Conservation (phyloP, 1,140 invertebrate species). For the Panagrolaimus sp. region DNA sequence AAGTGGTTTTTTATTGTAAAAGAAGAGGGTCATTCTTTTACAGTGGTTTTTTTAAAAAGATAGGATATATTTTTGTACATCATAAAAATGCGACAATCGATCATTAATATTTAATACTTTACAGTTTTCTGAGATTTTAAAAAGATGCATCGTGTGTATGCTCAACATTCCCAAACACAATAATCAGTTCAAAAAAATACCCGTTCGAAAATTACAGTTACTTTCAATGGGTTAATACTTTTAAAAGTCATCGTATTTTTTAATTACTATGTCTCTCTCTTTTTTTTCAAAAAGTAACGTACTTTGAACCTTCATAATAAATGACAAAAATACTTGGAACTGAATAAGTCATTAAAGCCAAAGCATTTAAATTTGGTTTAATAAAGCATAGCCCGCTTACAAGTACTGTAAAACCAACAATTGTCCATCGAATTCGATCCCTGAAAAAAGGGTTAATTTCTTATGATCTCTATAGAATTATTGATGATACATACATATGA, state of each 20-base stretch:
- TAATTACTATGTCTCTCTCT: neutral
- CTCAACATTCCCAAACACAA: too few relatives aligned
- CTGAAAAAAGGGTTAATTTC: constrained; percentile 20
- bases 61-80: too few relatives aligned
- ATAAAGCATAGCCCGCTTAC: constrained; percentile 51
- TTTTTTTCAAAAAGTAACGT: neutral
- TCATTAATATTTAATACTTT: too few relatives aligned
- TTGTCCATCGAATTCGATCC: constrained; percentile 34
- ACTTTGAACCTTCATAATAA: constrained; percentile 49
- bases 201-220: neutral
- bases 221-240: constrained; percentile 8
- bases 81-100: too few relatives aligned
- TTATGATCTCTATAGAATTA: neutral
- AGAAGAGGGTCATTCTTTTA: neutral
- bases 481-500: neutral
- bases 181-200: neutral
- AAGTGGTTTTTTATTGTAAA: neutral
- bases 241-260: neutral
- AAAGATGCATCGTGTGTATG: too few relatives aligned
- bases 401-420: constrained; percentile 39
- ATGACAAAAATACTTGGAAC: constrained; percentile 45
- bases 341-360: constrained; percentile 52
- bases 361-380: constrained; percentile 53
- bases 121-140: too few relatives aligned
- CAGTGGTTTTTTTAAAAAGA: too few relatives aligned